Percentiles rank a stretch among this genome's conserved stretches.
phyloP scores from a whole-genome alignment of 2,888 invertebrate genomes.

The Allophyes oxyacanthae region DNA sequence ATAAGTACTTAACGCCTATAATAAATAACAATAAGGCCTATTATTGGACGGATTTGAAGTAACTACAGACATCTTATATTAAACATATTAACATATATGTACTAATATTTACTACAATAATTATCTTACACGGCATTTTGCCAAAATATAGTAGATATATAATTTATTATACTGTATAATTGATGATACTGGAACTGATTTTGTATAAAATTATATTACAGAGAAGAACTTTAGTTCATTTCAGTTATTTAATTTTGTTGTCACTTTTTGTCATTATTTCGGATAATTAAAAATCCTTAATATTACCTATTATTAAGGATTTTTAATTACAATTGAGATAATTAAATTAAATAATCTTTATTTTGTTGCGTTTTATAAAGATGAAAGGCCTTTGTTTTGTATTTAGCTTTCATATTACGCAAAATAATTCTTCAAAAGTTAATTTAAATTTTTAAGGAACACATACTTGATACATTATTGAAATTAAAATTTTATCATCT shows the following conservation, averaged over 20 bases:
- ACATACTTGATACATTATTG: neutral
- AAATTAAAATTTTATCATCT: too few species aligned
- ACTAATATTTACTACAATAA: constrained; percentile 44
- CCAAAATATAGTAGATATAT: constrained; percentile 38
- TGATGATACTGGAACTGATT: constrained; percentile 26
- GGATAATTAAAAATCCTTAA: constrained; percentile 6
- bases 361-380: too few species aligned
- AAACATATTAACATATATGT: constrained; percentile 47
- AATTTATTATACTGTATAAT: constrained; percentile 15
- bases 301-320: neutral
- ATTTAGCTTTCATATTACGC: too few species aligned
- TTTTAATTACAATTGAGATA: constrained; percentile 37
- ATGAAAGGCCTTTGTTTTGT: too few species aligned
- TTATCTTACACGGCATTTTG: constrained; percentile 63
- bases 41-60: constrained; percentile 79
- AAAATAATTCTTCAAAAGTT: too few species aligned
- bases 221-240: constrained; percentile 3
- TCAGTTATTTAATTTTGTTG: constrained; percentile 23
- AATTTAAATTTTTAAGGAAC: neutral
- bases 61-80: constrained; percentile 56
- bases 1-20: constrained; percentile 65
- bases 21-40: constrained; percentile 86
- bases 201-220: constrained; percentile 8
- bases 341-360: neutral
- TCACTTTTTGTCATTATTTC: constrained; percentile 31